Evolutionary conservation across 2,113 vertebrate species (phyloP).

Genomic region (Aegithalos caudatus): DNA sequence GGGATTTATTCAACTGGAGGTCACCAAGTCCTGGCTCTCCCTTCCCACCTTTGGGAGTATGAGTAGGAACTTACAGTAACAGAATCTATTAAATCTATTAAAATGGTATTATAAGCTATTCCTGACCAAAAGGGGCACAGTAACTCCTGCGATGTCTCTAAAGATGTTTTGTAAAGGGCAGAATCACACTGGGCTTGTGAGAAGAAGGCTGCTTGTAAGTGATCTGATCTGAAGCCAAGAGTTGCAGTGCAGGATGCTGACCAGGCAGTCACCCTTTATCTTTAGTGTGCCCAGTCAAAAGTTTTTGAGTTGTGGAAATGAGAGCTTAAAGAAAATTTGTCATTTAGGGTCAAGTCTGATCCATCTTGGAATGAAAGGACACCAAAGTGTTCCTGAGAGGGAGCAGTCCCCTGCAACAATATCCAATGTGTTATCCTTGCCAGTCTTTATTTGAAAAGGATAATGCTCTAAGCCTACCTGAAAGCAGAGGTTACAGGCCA

Average conservation of each 20-base stretch:
- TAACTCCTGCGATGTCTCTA: background rate
- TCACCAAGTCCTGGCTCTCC: background rate
- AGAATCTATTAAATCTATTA: background rate
- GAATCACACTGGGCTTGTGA: background rate
- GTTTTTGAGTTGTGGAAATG: background rate
- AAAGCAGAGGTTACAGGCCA: background rate
- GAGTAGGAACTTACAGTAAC: background rate
- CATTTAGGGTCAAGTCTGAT: background rate
- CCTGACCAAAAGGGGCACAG: background rate
- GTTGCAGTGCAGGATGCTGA: background rate
- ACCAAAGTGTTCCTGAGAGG: background rate
- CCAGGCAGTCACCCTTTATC: background rate
- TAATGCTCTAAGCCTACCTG: background rate
- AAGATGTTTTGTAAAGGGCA: background rate
- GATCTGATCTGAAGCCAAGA: background rate
- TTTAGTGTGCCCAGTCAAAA: background rate
- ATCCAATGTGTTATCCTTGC: background rate
- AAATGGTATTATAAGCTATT: background rate
- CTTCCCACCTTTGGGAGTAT: background rate
- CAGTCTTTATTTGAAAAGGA: background rate
- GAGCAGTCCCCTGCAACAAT: background rate
- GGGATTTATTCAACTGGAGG: background rate
- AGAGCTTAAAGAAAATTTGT: background rate
- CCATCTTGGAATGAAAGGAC: background rate
- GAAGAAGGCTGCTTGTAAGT: background rate